Evolutionary conservation across 2,888 invertebrate genomes (phyloP).

Genomic region (Microchrysa polita): DNA sequence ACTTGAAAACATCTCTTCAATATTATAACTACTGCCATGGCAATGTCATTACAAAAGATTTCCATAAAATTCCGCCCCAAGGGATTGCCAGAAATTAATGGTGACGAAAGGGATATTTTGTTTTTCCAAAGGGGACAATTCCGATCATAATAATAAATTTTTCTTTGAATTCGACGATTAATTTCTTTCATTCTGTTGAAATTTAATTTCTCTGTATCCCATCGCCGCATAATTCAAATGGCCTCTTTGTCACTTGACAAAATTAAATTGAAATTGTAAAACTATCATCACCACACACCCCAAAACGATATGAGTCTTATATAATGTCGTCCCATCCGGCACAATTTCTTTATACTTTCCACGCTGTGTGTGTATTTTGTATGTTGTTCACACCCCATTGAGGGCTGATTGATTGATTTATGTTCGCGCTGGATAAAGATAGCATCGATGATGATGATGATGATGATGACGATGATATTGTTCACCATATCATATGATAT

Average conservation of each 20-base stretch:
- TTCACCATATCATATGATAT: no score
- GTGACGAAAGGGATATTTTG: not conserved
- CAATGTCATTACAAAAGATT: constrained; percentile 11
- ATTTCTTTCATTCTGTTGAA: no score
- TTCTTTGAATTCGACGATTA: no score
- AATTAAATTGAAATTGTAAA: constrained; percentile 3
- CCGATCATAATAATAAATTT: no score
- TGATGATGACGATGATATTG: constrained; percentile 4
- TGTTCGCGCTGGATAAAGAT: no score
- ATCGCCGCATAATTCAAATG: no score
- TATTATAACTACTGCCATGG: constrained; percentile 10
- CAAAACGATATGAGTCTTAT: no score
- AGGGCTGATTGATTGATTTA: constrained; percentile 29
- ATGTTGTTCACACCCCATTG: constrained; percentile 6
- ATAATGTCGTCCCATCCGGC: no score
- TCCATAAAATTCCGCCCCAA: constrained; percentile 6
- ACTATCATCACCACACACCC: not conserved
- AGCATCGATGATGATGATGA: constrained; percentile 16
- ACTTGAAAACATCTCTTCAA: not conserved
- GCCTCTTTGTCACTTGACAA: not conserved
- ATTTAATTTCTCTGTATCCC: no score
- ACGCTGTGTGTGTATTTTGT: no score
- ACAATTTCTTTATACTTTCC: no score
- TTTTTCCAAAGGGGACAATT: not conserved
- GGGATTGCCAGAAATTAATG: constrained; percentile 21